Base-by-base conservation (phyloP, 2,888 invertebrate genomes). In the Hesperia comma region DNA sequence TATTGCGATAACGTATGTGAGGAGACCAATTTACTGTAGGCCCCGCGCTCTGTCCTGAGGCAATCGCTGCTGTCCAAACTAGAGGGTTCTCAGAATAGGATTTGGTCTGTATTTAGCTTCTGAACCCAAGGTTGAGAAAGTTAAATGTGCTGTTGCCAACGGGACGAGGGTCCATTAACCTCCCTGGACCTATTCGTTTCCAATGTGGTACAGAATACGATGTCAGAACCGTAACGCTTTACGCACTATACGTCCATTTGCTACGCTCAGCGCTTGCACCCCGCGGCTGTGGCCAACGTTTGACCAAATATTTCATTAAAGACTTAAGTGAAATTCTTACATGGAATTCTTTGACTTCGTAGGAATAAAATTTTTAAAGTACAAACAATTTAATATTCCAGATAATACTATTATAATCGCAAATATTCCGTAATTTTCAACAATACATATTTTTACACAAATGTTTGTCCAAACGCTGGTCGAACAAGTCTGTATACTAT, bases 11-110 rank as follows among this genome's bases (percentile, higher is more conserved):
- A 46, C 12, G n/a, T 37, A 46, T 21, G 10, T 17, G 15, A 64
- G 54, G 58, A 67, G 82, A 84, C 83, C 84, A 81, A 83, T 82
- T 81, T 81, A 77, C 69, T 6, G 74, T 81, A 82, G 79, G 70
- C 66, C 63, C 71, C 67, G 37, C 37, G 10, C 37, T 37, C 37
- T 37, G 37, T 12, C 37, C 40, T 15, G 61, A 41, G 41, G 54
- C 62, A 62, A 56, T 15, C 37, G 63, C 21, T 56, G 63, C 63
- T 63, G 63, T 63, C 63, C 63, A 63, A 63, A 41, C 10, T 6
- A 26, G 26, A 5, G 26, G 2, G 6, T 1, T 15, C 6, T 43
- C 43, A 43, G 43, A 15, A 6, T 43, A 15, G 15, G 15, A 15
- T 43, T 15, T 1, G 8, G 2, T 46, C 3, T 37, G 37, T 37